phyloP scores from a whole-genome alignment of 2,113 vertebrate genomes.

The Colaptes auratus region DNA sequence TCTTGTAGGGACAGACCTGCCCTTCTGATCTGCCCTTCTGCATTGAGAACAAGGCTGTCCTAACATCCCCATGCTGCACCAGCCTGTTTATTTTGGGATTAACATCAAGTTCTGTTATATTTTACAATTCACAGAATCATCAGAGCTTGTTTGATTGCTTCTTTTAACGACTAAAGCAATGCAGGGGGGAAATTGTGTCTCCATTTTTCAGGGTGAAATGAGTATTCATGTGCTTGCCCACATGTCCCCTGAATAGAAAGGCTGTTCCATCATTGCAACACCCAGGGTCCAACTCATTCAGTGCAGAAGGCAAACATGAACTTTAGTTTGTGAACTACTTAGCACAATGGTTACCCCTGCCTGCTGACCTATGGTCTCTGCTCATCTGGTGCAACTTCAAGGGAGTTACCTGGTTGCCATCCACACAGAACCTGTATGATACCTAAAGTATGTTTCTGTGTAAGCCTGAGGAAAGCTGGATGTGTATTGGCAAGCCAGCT shows the following conservation, averaged over 20 bases:
- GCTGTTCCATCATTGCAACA: neutral
- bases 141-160: neutral
- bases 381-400: neutral
- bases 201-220: neutral
- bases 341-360: neutral
- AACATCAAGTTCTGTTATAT: neutral
- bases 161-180: neutral
- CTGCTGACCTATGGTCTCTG: neutral
- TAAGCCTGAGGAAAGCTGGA: neutral
- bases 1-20: neutral
- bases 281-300: neutral
- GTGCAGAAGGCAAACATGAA: slow-evolving; percentile 35
- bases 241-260: neutral
- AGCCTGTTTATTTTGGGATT: neutral
- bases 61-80: neutral
- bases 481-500: neutral
- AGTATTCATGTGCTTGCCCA: accelerated
- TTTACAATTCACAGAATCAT: neutral
- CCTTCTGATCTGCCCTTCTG: neutral
- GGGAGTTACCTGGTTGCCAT: neutral
- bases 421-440: neutral
- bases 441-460: neutral
- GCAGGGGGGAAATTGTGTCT: neutral
- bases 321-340: neutral
- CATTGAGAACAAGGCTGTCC: neutral